Base-by-base conservation (phyloP, 2,113 vertebrate genomes). In the Apus apus region DNA sequence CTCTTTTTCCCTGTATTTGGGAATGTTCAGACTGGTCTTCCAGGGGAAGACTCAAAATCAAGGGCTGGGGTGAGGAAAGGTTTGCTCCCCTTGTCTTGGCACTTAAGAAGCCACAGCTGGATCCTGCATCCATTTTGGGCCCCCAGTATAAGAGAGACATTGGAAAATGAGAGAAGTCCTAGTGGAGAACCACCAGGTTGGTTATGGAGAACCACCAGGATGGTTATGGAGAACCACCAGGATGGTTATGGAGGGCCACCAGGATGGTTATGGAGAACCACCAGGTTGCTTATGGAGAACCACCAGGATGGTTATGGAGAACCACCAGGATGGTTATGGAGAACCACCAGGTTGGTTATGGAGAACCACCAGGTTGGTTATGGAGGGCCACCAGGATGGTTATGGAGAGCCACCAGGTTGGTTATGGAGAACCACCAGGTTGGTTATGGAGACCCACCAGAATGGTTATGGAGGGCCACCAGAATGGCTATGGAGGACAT, bases 1-100 rank as follows among this genome's bases (percentile, higher is more conserved):
- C 27, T 0, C 0, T 75, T 86, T 62, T 12, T 20, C 22, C 34
- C 29, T 0, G 0, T 40, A 15, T 54, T 43, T 23, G 8, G 68
- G 34, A 50, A 67, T 0, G 0, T 27, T 56, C 40, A 68, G 46
- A 8, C 9, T 56, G 75, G 40, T 50, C 46, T 79, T 67, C 53
- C 30, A 46, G 46, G 34, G 40, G 40, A 62, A 26, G 25, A 18
- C 62, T 62, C 56, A 23, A 36, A 56, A 51, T 26, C 6, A 23
- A 62, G 62, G 21, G 43, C 62, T 71, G 32, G 27, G 51, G 18
- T 1, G 9, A 67, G n/a, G 46, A 67, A 30, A 27, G 19, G 23
- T 72, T 79, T 66, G 17, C 6, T 79, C 38, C 23, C 45, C 45
- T 85, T 51, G 7, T 25, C 32, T 34, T 30, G 45, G 19, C 34